These are phyloP conservation scores for Ornithoptera alexandrae DNA, from an alignment of 2,888 invertebrate genomes.

Conservation along the genomic window DNA sequence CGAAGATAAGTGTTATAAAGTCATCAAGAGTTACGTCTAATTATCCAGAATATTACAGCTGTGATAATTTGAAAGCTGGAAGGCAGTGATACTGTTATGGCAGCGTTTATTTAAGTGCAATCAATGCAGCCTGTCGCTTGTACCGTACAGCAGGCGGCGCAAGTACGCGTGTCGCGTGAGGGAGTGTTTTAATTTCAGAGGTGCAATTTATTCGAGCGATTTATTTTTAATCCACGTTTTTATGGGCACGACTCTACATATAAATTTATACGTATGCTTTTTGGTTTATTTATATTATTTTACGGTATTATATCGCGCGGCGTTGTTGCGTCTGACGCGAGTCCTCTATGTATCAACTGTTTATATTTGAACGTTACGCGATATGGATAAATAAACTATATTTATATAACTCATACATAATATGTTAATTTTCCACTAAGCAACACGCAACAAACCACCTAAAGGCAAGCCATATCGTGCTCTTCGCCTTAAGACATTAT, in stretches of 20 bases:
- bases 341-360: neutral
- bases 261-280: slow-evolving; percentile 72
- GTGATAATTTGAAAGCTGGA: no score
- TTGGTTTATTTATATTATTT: slow-evolving; percentile 50
- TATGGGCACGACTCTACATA: slow-evolving; percentile 68
- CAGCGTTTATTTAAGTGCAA: neutral
- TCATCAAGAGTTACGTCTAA: no score
- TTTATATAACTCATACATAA: neutral
- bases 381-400: no score
- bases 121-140: slow-evolving; percentile 35
- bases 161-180: slow-evolving; percentile 74
- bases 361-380: neutral
- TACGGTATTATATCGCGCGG: slow-evolving; percentile 40
- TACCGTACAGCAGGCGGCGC: slow-evolving; percentile 40
- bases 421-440: no score
- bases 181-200: slow-evolving; percentile 79
- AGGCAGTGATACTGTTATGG: no score
- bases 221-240: slow-evolving; percentile 80
- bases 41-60: no score
- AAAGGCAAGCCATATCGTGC: no score
- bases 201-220: slow-evolving; percentile 80
- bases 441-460: no score
- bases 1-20: no score
- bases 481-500: no score
- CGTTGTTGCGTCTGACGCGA: slow-evolving; percentile 18